Percentiles rank a stretch among this genome's conserved stretches.
Conservation (phyloP, 2,888 invertebrate species). For the Dilophus febrilis region DNA sequence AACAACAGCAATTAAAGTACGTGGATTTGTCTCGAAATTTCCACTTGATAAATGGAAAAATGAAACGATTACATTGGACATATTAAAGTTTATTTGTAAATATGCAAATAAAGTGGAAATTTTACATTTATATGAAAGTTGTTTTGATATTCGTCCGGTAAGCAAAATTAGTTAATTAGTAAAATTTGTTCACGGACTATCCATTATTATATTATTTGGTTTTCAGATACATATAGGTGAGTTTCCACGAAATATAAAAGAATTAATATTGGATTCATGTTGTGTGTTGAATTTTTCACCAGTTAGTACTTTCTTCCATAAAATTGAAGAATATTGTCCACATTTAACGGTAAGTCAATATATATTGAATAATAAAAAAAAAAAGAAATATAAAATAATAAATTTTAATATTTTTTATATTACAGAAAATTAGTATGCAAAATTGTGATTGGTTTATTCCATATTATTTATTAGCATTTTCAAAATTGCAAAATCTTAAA, state of each 20-base stretch:
- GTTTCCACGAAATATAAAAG: conserved; percentile 45
- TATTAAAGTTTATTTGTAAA: too few relatives aligned
- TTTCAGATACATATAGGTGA: conserved; percentile 41
- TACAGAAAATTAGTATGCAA: conserved; percentile 50
- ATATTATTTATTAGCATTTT: conserved; percentile 51
- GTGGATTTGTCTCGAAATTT: conserved; percentile 19
- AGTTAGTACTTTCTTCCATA: conserved; percentile 22
- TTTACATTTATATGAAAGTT: too few relatives aligned
- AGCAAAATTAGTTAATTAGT: too few relatives aligned
- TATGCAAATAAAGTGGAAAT: too few relatives aligned
- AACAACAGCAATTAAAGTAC: conserved; percentile 22
- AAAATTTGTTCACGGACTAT: too few relatives aligned
- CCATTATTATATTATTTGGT: conserved; percentile 7
- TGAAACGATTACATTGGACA: conserved; percentile 17
- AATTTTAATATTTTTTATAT: conserved; percentile 13
- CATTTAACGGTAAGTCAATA: conserved; percentile 20
- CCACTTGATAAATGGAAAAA: conserved; percentile 13
- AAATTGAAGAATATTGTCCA: conserved; percentile 22
- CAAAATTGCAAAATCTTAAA: conserved; percentile 45
- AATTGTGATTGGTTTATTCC: conserved; percentile 59
- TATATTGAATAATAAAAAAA: too few relatives aligned
- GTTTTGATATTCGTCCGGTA: too few relatives aligned
- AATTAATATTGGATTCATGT: conserved; percentile 35
- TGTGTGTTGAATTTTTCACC: too few relatives aligned
- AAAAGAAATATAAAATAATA: too few relatives aligned